Evolutionary conservation across 2,888 invertebrate species (phyloP).

Genomic region (Dromius quadrimaculatus): DNA sequence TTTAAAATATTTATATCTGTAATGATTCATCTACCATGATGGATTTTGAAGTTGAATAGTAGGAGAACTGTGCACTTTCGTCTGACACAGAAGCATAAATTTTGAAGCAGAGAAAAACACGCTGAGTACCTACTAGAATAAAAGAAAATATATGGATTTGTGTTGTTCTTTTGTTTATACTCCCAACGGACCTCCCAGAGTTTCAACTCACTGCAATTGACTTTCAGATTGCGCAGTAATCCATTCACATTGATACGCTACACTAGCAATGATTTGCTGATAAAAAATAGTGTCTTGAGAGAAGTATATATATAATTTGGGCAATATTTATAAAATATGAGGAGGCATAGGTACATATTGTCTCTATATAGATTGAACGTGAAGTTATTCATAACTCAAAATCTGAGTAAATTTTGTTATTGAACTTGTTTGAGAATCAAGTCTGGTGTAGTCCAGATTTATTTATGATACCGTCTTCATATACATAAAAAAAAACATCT

Average conservation of each 20-base stretch:
- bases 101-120: background rate
- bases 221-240: constrained; percentile 21
- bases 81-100: background rate
- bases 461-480: too few species aligned
- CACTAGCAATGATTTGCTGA: background rate
- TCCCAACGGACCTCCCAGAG: constrained; percentile 23
- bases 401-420: too few species aligned
- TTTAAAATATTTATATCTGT: background rate
- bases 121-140: background rate
- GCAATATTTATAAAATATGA: too few species aligned
- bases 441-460: too few species aligned
- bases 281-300: too few species aligned
- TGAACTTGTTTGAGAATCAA: too few species aligned
- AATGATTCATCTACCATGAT: background rate
- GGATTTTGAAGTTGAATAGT: background rate
- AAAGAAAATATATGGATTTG: constrained; percentile 20
- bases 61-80: background rate
- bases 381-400: too few species aligned
- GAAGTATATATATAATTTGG: too few species aligned
- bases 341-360: too few species aligned
- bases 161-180: background rate
- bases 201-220: constrained; percentile 27
- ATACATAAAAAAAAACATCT: too few species aligned
- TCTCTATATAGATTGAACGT: too few species aligned
- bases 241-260: constrained; percentile 19